Percentiles rank a stretch among this genome's conserved stretches.
These are phyloP conservation scores for Cygnus buccinator DNA, from an alignment of 2,113 vertebrate species.

Conservation along the genomic window DNA sequence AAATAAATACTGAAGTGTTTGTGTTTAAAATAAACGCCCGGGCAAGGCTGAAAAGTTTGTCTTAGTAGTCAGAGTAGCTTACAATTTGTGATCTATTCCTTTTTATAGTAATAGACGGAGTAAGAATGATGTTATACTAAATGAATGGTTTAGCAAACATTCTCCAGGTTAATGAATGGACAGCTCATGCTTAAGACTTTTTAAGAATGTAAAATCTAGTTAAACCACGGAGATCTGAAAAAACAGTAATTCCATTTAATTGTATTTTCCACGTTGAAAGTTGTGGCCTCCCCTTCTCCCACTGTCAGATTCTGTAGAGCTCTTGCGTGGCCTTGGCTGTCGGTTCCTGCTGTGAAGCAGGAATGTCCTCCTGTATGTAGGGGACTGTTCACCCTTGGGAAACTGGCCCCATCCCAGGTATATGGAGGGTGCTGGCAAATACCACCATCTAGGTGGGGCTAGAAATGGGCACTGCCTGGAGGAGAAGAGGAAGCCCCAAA, in stretches of 20 bases:
- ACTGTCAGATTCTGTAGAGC: background rate
- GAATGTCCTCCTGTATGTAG: background rate
- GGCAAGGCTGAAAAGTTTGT: background rate
- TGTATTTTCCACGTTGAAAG: constrained; percentile 1
- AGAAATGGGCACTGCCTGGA: background rate
- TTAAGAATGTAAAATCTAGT: constrained; percentile 5
- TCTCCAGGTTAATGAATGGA: background rate
- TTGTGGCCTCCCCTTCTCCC: background rate
- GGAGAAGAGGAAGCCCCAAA: background rate
- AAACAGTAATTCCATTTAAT: constrained; percentile 28
- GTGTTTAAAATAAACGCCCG: constrained; percentile 25
- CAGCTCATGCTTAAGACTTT: background rate
- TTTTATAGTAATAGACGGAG: background rate
- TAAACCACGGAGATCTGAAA: background rate
- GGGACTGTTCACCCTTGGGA: background rate
- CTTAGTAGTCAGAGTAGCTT: constrained; percentile 1
- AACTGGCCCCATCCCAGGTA: background rate
- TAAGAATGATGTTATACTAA: background rate
- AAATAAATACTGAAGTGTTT: constrained; percentile 50
- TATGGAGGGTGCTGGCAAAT: background rate
- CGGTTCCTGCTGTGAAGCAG: background rate
- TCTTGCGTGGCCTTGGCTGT: background rate
- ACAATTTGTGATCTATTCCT: background rate
- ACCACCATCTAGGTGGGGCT: background rate
- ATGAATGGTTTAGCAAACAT: background rate